Percentiles rank a stretch among this genome's conserved stretches.
phyloP scores from a whole-genome alignment of 2,113 vertebrate genomes.

The Sinocyclocheilus anshuiensis region DNA sequence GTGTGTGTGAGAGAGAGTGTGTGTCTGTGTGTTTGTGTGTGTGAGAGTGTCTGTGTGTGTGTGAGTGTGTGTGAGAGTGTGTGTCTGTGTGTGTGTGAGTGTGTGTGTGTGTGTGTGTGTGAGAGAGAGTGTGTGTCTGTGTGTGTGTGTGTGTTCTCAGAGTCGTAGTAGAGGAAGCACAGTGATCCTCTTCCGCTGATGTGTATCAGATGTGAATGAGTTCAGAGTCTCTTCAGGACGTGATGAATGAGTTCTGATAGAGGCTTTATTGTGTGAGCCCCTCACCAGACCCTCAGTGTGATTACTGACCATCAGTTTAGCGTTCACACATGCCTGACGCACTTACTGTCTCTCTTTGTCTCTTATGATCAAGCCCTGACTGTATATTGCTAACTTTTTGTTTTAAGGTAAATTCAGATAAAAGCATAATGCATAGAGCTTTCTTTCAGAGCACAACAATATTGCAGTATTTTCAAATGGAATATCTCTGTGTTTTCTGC shows the following conservation, averaged over 20 bases:
- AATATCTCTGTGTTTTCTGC: too few relatives aligned
- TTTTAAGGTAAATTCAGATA: neutral
- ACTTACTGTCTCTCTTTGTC: neutral
- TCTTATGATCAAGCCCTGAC: neutral
- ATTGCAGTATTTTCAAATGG: neutral
- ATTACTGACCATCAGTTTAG: constrained; percentile 72
- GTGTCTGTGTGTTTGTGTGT: neutral
- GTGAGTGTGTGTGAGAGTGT: neutral
- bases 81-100: neutral
- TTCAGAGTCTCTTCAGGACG: constrained; percentile 75
- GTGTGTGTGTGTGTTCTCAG: neutral
- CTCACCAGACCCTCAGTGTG: constrained; percentile 55
- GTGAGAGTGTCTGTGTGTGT: neutral
- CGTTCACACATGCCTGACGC: constrained; percentile 57
- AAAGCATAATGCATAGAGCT: neutral
- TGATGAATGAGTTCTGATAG: constrained; percentile 75
- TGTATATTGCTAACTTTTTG: neutral
- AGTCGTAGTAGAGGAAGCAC: neutral
- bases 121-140: neutral
- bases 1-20: neutral
- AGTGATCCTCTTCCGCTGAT: constrained; percentile 55
- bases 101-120: neutral
- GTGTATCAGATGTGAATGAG: constrained; percentile 74
- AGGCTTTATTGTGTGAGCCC: constrained; percentile 71
- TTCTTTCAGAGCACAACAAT: neutral